These are phyloP conservation scores for Copsychus sechellarum DNA, from an alignment of 2,113 vertebrate species.

Conservation along the genomic window DNA sequence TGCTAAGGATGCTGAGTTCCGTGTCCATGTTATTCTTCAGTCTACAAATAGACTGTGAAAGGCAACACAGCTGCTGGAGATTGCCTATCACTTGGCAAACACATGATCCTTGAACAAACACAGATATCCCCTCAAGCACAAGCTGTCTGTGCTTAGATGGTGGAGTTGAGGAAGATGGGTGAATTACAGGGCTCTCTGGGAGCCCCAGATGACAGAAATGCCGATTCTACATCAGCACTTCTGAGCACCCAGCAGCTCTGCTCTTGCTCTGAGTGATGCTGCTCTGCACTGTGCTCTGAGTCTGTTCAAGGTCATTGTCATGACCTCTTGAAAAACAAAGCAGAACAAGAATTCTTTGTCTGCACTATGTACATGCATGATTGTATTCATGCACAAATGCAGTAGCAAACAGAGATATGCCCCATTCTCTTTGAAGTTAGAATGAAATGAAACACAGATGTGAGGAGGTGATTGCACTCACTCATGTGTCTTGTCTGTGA, in stretches of 20 bases:
- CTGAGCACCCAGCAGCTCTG: neutral
- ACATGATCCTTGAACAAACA: neutral
- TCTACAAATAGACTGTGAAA: neutral
- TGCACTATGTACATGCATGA: neutral
- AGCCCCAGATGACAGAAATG: neutral
- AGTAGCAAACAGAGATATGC: neutral
- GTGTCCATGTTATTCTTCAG: neutral
- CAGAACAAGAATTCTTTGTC: neutral
- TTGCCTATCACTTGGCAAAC: neutral
- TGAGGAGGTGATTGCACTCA: neutral
- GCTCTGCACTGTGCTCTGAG: fast-evolving
- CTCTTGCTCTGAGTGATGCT: neutral
- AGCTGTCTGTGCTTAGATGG: neutral
- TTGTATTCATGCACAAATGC: neutral
- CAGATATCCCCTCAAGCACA: neutral
- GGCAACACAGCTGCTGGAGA: neutral
- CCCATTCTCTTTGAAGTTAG: neutral
- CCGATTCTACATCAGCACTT: neutral
- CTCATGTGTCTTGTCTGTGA: neutral
- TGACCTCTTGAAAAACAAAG: neutral
- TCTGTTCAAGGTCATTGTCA: neutral
- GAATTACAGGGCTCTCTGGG: neutral
- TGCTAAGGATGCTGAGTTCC: neutral
- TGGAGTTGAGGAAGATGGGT: neutral
- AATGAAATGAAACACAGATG: neutral